Conservation (phyloP, 2,797 vertebrate genomes). For the Labeo calbasu region DNA sequence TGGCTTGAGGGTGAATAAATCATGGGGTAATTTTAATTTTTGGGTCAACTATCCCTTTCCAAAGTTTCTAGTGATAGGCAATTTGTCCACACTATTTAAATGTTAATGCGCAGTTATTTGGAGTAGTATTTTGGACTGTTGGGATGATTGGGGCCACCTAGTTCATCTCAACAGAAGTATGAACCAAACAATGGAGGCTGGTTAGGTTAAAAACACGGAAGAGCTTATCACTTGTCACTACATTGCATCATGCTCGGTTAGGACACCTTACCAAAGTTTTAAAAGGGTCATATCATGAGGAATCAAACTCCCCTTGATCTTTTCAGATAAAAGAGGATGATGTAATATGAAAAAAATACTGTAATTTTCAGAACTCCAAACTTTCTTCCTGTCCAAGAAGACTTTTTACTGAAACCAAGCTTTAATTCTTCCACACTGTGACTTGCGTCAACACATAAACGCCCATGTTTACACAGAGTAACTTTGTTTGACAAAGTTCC, state of each 20-base stretch:
- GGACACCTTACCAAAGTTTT: slow-evolving; percentile 18
- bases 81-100: neutral
- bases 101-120: neutral
- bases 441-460: neutral
- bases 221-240: slow-evolving; percentile 9
- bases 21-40: too few species aligned
- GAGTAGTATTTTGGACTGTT: neutral
- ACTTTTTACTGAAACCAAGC: neutral
- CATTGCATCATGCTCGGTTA: slow-evolving; percentile 35
- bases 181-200: slow-evolving; percentile 2
- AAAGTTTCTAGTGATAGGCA: neutral
- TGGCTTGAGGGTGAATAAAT: too few species aligned
- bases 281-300: slow-evolving; percentile 17
- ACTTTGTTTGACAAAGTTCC: neutral
- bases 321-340: slow-evolving; percentile 28
- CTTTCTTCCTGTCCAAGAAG: slow-evolving; percentile 20
- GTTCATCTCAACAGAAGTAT: slow-evolving; percentile 5
- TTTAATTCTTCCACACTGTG: neutral
- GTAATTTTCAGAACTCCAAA: neutral
- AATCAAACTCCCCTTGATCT: slow-evolving; percentile 31
- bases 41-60: too few species aligned
- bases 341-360: slow-evolving; percentile 21
- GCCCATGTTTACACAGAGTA: neutral
- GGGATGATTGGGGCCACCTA: neutral
- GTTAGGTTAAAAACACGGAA: neutral